phyloP scores from a whole-genome alignment of 2,888 invertebrate species.

The Chrysolina oricalcia region DNA sequence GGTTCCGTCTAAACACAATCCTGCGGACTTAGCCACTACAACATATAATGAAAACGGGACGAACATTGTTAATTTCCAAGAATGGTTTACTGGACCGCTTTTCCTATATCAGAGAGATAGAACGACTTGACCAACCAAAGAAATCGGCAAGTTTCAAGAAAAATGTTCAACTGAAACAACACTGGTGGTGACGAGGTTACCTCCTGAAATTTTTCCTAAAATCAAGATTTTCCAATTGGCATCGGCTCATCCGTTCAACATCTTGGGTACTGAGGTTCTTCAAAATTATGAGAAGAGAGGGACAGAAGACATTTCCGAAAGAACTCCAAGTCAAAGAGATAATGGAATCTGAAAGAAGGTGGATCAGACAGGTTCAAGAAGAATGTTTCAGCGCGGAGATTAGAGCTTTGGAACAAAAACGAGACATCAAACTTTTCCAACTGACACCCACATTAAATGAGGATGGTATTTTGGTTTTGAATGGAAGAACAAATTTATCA shows the following conservation, averaged over 20 bases:
- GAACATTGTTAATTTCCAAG: too few species aligned
- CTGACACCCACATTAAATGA: neutral
- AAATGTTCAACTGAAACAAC: neutral
- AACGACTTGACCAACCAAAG: neutral
- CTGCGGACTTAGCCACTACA: too few species aligned
- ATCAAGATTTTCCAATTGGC: neutral
- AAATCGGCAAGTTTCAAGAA: neutral
- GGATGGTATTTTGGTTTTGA: neutral
- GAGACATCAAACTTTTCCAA: neutral
- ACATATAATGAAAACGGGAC: too few species aligned
- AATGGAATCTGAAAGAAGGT: too few species aligned
- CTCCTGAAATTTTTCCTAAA: neutral
- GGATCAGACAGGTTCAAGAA: too few species aligned
- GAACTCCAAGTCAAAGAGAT: too few species aligned
- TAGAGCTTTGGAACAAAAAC: too few species aligned
- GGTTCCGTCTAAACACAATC: too few species aligned
- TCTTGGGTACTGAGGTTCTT: neutral
- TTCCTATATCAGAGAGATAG: neutral
- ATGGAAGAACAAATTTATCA: neutral
- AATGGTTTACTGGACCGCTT: too few species aligned
- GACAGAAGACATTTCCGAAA: too few species aligned
- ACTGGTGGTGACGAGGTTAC: neutral
- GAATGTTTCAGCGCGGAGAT: too few species aligned
- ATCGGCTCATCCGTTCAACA: neutral
- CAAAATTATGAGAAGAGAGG: neutral